These are phyloP conservation scores for Ophion ellenae DNA, from an alignment of 2,888 invertebrate genomes.

Conservation along the genomic window DNA sequence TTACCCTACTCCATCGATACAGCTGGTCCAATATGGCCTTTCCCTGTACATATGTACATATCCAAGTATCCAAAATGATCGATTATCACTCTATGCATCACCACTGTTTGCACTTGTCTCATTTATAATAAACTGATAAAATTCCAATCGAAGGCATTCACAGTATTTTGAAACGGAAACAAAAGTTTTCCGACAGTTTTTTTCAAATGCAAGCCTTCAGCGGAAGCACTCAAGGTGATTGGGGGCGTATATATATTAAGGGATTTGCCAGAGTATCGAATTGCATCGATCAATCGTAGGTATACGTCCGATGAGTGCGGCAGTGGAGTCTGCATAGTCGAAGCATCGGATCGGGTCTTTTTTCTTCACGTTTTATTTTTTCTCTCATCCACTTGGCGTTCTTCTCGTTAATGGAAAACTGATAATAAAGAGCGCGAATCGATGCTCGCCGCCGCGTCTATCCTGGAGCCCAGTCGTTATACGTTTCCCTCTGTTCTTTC, in stretches of 20 bases:
- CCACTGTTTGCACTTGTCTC: neutral
- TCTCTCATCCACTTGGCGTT: slow-evolving; percentile 39
- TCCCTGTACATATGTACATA: too few species aligned
- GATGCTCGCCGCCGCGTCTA: slow-evolving; percentile 29
- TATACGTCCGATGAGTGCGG: slow-evolving; percentile 14
- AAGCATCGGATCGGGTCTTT: slow-evolving; percentile 29
- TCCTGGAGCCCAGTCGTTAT: neutral
- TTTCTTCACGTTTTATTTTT: slow-evolving; percentile 24
- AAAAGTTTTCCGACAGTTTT: slow-evolving; percentile 1
- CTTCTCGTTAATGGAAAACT: slow-evolving; percentile 62
- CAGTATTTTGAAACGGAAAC: neutral
- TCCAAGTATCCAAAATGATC: neutral
- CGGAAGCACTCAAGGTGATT: slow-evolving; percentile 12
- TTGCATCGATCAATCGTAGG: slow-evolving; percentile 34
- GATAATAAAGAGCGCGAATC: slow-evolving; percentile 65
- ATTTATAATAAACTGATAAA: slow-evolving; percentile 8
- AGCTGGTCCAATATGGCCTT: too few species aligned
- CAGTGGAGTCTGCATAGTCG: slow-evolving; percentile 18
- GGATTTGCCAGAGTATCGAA: slow-evolving; percentile 33
- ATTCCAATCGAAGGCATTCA: neutral
- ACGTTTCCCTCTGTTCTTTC: slow-evolving; percentile 10
- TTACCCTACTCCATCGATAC: too few species aligned
- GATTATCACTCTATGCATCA: slow-evolving; percentile 13
- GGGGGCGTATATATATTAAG: neutral
- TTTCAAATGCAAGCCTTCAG: neutral